phyloP scores from a whole-genome alignment of 2,113 vertebrate genomes.

The Aptenodytes forsteri region DNA sequence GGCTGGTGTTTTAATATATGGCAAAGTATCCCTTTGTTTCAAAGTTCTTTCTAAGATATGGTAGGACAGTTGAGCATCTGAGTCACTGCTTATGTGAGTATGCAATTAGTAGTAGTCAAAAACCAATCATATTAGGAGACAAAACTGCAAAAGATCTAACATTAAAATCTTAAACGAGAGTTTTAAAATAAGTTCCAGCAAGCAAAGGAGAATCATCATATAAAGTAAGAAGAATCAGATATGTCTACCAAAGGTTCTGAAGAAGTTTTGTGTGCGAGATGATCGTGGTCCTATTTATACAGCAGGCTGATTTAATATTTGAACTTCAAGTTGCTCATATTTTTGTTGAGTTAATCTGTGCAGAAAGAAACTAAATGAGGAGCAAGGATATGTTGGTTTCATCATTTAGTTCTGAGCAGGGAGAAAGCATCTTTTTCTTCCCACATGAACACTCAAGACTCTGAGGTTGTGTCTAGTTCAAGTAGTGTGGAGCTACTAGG shows the following conservation, averaged over 20 bases:
- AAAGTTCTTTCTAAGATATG: neutral
- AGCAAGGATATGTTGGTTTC: neutral
- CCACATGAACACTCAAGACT: neutral
- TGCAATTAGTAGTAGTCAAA: neutral
- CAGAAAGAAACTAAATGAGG: neutral
- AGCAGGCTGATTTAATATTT: neutral
- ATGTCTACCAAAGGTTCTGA: neutral
- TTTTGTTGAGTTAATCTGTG: neutral
- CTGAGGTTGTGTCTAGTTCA: neutral
- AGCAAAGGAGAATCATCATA: neutral
- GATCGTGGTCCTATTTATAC: fast-evolving
- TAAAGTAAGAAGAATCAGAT: neutral
- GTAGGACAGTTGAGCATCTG: neutral
- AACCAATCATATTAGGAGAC: neutral
- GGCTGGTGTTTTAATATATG: neutral
- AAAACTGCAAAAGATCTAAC: neutral
- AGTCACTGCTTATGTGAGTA: neutral
- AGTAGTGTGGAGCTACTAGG: neutral
- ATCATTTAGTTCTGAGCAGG: neutral
- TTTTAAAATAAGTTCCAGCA: neutral
- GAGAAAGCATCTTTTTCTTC: neutral
- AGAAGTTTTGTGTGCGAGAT: neutral
- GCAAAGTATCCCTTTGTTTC: neutral
- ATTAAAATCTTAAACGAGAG: neutral
- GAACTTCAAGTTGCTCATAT: neutral